These are phyloP conservation scores for Chelidonichthys spinosus DNA, from an alignment of 2,797 vertebrate genomes.

Conservation along the genomic window DNA sequence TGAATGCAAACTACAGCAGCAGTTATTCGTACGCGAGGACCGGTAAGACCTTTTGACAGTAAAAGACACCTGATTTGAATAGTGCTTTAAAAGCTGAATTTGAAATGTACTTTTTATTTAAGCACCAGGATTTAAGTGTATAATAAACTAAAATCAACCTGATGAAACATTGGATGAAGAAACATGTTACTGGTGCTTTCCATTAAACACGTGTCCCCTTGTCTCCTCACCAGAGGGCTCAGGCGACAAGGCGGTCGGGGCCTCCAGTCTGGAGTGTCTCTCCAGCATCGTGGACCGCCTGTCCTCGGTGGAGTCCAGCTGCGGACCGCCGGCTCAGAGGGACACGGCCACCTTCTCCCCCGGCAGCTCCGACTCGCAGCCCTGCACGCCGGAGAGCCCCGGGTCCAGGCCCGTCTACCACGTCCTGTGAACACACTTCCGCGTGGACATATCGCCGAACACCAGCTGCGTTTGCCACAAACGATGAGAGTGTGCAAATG, in stretches of 20 bases:
- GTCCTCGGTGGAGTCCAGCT: conserved; percentile 84
- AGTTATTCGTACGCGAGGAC: conserved; percentile 86
- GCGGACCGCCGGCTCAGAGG: conserved; percentile 77
- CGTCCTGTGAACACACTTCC: conserved; percentile 87
- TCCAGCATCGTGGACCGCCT: conserved; percentile 98
- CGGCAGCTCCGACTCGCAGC: conserved; percentile 88
- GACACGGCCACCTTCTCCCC: conserved; percentile 82
- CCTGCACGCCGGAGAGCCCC: conserved; percentile 87
- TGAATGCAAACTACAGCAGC: conserved; percentile 87
- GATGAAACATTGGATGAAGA: neutral
- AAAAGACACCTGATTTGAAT: conserved; percentile 21
- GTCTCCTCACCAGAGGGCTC: conserved; percentile 72
- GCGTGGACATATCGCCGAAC: conserved; percentile 28
- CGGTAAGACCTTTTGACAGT: conserved; percentile 79
- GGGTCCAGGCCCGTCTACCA: conserved; percentile 91
- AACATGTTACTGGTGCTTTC: neutral
- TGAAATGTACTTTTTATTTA: neutral
- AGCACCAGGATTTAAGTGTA: neutral
- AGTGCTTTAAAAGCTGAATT: neutral
- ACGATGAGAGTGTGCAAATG: conserved; percentile 36
- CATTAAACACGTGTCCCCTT: neutral
- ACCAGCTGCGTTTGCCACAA: conserved; percentile 35
- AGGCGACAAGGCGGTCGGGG: conserved; percentile 80
- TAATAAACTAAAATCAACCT: neutral
- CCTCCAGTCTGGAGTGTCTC: conserved; percentile 96